phyloP scores from a whole-genome alignment of 92 coral and sea anemone species.

The Bergia sp. region DNA sequence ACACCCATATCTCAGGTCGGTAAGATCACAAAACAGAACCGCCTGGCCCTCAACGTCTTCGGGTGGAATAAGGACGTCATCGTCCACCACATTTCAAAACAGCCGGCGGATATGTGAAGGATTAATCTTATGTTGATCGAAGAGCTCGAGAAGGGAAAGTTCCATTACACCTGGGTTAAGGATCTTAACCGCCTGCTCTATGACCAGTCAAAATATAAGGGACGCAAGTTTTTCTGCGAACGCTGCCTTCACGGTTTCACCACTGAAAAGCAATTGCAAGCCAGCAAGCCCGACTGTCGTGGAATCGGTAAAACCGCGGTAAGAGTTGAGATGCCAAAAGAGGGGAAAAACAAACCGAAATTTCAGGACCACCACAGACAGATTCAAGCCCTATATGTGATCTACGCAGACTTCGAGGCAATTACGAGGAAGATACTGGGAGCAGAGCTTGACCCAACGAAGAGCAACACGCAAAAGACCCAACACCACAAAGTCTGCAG shows the following conservation, averaged over 20 bases:
- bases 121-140: conserved; percentile 32
- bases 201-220: not conserved
- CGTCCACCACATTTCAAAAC: conserved; percentile 4
- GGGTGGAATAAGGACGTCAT: conserved; percentile 32
- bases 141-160: too few species aligned
- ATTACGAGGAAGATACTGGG: conserved; percentile 25
- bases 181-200: not conserved
- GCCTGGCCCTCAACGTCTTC: conserved; percentile 36
- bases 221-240: conserved; percentile 36
- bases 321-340: conserved; percentile 24
- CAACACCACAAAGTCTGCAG: not conserved
- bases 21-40: conserved; percentile 6
- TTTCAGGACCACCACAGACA: conserved; percentile 26
- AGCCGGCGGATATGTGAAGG: conserved; percentile 15
- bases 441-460: not conserved
- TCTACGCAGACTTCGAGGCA: conserved; percentile 49
- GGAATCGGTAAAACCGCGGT: not conserved
- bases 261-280: not conserved
- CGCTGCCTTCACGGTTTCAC: not conserved
- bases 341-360: not conserved
- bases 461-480: conserved; percentile 18
- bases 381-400: conserved; percentile 1
- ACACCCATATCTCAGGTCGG: not conserved
- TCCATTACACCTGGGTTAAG: too few species aligned
- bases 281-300: not conserved